Base-by-base conservation (phyloP, 2,797 vertebrate species). In the Hemitrygon akajei region DNA sequence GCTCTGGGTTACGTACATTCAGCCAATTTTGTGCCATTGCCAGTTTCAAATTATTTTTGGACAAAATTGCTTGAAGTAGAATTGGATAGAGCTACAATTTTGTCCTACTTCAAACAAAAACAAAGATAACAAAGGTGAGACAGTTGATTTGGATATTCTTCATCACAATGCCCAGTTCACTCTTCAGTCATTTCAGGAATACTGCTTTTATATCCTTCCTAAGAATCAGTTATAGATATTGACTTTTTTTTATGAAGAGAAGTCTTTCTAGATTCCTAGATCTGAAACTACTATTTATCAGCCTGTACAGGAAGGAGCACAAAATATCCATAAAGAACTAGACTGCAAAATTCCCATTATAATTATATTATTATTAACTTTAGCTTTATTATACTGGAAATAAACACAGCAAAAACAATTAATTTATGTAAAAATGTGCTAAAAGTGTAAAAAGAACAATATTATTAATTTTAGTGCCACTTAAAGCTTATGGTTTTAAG, bases 51-150 rank as follows among this genome's bases (percentile, higher is more conserved):
- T 63, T 60, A n/a, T 30, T n/a, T 87, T 66, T 7, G 14, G 58
- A 87, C 60, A 66, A 66, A 87, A 87, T 87, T 87, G 84, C 58
- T 87, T 34, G 27, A n/a, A 34, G 84, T 20, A 63, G 30, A 34
- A 63, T 87, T 87, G 84, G 84, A 63, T n/a, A 87, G 12, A 87
- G n/a, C 30, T 87, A 60, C 84, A 56, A 87, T 63, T 86, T 87
- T 63, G 47, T 22, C 81, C 47, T 56, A 84, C 22, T 10, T 82
- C 47, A 56, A 84, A 27, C 80, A 56, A 5, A 7, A 82, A 40
- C 80, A 82, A 22, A 30, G 11, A 12, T n/a, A 86, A 22, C 56
- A 10, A 87, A 87, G 84, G 30, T 34, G 84, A 63, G 30, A 34
- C 12, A 87, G 30, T 12, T 3, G 30, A 87, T 18, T 63, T 87